phyloP scores from a whole-genome alignment of 2,888 invertebrate genomes.

The Agonum fuliginosum region DNA sequence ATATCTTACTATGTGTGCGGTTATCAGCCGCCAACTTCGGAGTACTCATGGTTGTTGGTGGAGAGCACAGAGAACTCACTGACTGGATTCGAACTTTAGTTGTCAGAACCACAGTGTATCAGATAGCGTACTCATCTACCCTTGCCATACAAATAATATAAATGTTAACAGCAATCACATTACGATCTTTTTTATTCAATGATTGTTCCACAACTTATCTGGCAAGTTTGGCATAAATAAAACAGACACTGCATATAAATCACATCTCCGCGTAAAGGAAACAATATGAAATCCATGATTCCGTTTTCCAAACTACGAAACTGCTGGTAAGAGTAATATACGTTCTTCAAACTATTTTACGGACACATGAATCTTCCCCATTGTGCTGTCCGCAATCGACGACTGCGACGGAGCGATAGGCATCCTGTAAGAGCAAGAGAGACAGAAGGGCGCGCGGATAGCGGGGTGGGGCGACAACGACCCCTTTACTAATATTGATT shows the following conservation, averaged over 20 bases:
- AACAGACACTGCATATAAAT: slow-evolving; percentile 7
- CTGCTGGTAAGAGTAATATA: slow-evolving; percentile 41
- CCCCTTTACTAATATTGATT: slow-evolving; percentile 50
- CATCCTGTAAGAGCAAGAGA: background rate
- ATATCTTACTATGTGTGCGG: no score
- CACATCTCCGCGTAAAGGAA: slow-evolving; percentile 19
- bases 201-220: background rate
- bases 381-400: slow-evolving; percentile 25
- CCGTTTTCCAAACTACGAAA: slow-evolving; percentile 40
- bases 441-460: background rate
- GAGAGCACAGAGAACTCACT: no score
- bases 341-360: slow-evolving; percentile 49
- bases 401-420: background rate
- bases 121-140: no score
- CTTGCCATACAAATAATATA: no score
- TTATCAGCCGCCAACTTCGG: no score
- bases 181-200: background rate
- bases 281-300: slow-evolving; percentile 46
- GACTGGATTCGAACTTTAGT: no score
- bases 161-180: slow-evolving; percentile 4
- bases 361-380: slow-evolving; percentile 46
- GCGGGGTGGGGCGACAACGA: background rate
- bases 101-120: no score
- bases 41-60: no score
- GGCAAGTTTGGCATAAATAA: background rate